Evolutionary conservation across 2,797 vertebrate genomes (phyloP), one percentile per base, ranked within the genome.

Genomic region (Helostoma temminkii): DNA sequence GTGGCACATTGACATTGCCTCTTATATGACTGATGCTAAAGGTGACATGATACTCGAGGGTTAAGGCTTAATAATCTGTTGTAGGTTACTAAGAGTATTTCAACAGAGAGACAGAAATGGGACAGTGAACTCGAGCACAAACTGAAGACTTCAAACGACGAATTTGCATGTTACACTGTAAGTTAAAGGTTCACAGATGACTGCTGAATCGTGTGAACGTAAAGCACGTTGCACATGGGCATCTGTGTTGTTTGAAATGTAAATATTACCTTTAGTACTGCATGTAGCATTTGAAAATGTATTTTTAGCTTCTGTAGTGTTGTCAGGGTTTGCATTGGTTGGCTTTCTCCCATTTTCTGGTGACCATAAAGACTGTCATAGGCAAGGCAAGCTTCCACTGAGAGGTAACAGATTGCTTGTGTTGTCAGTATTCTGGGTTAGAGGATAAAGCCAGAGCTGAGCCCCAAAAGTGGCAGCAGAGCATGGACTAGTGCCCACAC

Each of bases 391-490:
- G 65, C 80, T 75, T 85, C 76, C 73, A 70, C 78, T 68, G 80
- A 73, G 76, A 66, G 81, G 71, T 77, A 91, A 86, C 85, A 79
- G 78, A 89, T 86, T 85, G 89, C 80, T 72, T 25, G 11, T 84
- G 71, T 85, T 85, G 80, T 83, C 80, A 80, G 70, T 82, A 74
- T 88, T 84, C 80, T 74, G 73, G 76, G 81, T 89, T 80, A 76
- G 69, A 75, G 77, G 64, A 84, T 73, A 32, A 54, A 83, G 76
- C 72, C 54, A 7, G 67, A 71, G 81, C 82, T 83, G 78, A 86
- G 87, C 75, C 74, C 85, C 71, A 18, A 87, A 88, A 86, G 84
- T 84, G 84, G 82, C 81, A 76, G 80, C 79, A 46, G 71, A 82
- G 80, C 74, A 26, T 87, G 83, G 87, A 85, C 80, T 77, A 88